These are phyloP conservation scores for Ailuropoda melanoleuca DNA, from an alignment of 2,113 vertebrate genomes.

Conservation along the genomic window DNA sequence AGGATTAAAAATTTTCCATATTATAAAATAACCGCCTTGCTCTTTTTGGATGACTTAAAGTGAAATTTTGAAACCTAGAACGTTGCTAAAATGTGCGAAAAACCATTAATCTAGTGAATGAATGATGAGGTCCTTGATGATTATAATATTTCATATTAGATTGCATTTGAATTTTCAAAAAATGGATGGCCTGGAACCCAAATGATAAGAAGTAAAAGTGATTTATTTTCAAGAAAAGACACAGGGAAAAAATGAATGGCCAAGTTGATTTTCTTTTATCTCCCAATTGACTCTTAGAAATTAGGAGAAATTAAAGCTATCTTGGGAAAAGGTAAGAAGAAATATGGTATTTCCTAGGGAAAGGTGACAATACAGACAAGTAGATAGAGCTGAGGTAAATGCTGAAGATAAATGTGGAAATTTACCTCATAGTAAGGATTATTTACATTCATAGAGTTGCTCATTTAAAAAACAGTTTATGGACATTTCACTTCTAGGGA, in stretches of 20 bases:
- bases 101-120: not conserved
- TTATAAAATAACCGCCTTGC: not conserved
- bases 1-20: not conserved
- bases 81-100: not conserved
- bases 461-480: not conserved
- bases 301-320: not conserved
- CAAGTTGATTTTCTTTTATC: not conserved
- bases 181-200: not conserved
- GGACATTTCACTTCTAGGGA: not conserved
- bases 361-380: not conserved
- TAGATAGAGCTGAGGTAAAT: not conserved
- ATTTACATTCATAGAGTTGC: not conserved
- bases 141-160: not conserved
- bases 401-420: not conserved
- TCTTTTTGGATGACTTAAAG: not conserved
- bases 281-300: not conserved
- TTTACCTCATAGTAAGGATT: not conserved
- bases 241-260: not conserved
- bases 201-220: not conserved
- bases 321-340: not conserved
- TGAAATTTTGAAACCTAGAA: not conserved
- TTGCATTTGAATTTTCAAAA: not conserved
- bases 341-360: not conserved
- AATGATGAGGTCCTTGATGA: not conserved
- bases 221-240: not conserved